Evolutionary conservation across 2,113 vertebrate species (phyloP), one percentile per base, ranked within the genome.

Genomic region (Megalops atlanticus): DNA sequence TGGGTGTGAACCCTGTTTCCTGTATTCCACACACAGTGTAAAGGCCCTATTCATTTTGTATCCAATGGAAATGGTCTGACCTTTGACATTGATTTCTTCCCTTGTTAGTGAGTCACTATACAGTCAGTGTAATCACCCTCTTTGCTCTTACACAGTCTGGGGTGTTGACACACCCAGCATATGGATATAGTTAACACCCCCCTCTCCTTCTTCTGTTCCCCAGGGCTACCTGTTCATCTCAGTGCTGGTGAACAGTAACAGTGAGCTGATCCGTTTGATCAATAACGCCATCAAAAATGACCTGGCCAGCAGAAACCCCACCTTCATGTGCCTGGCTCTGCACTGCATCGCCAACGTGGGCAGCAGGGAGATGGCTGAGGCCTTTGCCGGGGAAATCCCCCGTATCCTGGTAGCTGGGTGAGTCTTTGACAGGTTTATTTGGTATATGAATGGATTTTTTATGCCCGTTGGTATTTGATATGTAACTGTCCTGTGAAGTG

Each of bases 201-300:
- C 14, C 0, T 15, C 27, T 12, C 15, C 71, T 0, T 0, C 33
- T 11, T n/a, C 0, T 27, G 10, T 33, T 14, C 16, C 3, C 1
- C 81, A 96, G 97, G 97, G 97, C 8, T 98, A 98, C 90, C 92
- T 98, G 81, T 98, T 98, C 87, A 98, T 98, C 86, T 98, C 97
- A 0, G 97, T 98, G 77, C 91, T 98, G 92, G 97, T 98, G 49
- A 98, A 97, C 92, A 97, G 96, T 43, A 98, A 97, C 90, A 97
- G 96, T 0, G 97, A 98, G 89, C 93, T 98, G 74, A 98, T 98
- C 86, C 94, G 97, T 45, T 93, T 98, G 83, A 98, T 98, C 89
- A 98, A 97, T 90, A 98, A 97, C 0, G 97, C 96, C 83, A 97
- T 98, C 89, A 97, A 97, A 92, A 98, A 98, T 0, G 97, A 98